phyloP scores from a whole-genome alignment of 1,140 invertebrate genomes.

The Portunus trituberculatus region DNA sequence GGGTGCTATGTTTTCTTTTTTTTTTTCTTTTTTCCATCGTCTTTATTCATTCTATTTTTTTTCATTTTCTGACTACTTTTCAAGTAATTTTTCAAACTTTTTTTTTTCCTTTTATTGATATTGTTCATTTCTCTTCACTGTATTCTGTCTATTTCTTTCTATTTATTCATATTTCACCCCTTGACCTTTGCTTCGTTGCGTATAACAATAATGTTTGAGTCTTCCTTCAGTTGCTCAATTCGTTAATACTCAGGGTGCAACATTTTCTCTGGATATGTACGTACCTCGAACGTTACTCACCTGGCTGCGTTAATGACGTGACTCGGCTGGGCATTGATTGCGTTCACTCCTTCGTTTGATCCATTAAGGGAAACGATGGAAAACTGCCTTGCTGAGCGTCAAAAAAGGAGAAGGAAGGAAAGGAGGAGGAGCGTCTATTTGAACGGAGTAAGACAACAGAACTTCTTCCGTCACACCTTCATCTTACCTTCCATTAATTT shows the following conservation, averaged over 20 bases:
- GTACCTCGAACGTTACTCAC: neutral
- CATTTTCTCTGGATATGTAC: neutral
- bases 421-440: neutral
- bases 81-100: too few species aligned
- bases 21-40: neutral
- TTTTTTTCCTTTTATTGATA: too few species aligned
- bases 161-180: neutral
- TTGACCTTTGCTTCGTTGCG: neutral
- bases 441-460: neutral
- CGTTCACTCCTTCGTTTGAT: neutral
- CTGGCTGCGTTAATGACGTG: too few species aligned
- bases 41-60: neutral
- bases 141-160: too few species aligned
- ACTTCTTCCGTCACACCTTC: neutral
- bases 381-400: neutral
- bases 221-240: neutral
- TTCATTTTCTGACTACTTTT: neutral
- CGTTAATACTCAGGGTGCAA: neutral
- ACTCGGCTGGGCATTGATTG: too few species aligned
- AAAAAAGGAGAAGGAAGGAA: too few species aligned
- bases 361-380: neutral
- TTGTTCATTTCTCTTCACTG: too few species aligned
- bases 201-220: neutral
- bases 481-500: neutral
- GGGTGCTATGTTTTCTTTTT: neutral